Conservation (phyloP, 2,888 invertebrate genomes). For the Salpingus planirostris region DNA sequence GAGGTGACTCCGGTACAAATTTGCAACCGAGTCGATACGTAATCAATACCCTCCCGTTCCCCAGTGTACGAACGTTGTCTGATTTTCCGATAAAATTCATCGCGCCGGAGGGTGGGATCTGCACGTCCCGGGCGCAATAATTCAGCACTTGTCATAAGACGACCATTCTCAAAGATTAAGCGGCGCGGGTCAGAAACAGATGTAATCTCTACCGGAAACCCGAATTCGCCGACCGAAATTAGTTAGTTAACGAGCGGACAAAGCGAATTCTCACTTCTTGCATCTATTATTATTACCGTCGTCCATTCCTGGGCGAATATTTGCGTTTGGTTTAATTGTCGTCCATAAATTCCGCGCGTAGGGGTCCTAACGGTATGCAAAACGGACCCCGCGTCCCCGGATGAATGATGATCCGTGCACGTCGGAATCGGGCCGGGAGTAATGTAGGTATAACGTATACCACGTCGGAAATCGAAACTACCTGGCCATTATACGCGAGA, state of each 20-base stretch:
- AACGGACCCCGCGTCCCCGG: conserved; percentile 14
- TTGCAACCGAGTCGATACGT: too few relatives aligned
- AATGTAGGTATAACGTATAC: too few relatives aligned
- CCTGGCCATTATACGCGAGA: too few relatives aligned
- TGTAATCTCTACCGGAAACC: conserved; percentile 24
- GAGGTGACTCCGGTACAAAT: too few relatives aligned
- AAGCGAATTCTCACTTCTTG: conserved; percentile 26
- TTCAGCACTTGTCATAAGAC: conserved; percentile 21
- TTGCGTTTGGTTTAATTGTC: conserved; percentile 21
- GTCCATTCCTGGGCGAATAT: conserved; percentile 16
- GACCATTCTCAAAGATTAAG: conserved; percentile 23
- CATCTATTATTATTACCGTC: conserved; percentile 23
- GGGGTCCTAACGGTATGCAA: conserved; percentile 18
- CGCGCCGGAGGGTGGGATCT: background rate
- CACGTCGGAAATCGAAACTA: too few relatives aligned
- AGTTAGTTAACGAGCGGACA: conserved; percentile 21
- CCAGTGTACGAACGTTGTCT: too few relatives aligned
- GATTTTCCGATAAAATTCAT: background rate
- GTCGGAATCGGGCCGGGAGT: conserved; percentile 6
- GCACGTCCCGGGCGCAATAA: conserved; percentile 1
- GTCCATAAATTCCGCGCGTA: conserved; percentile 20
- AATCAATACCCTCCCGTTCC: too few relatives aligned
- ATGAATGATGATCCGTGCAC: conserved; percentile 19
- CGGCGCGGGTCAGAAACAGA: conserved; percentile 24
- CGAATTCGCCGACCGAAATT: conserved; percentile 23